These are phyloP conservation scores for Indicator indicator DNA, from an alignment of 2,113 vertebrate species.

Conservation along the genomic window DNA sequence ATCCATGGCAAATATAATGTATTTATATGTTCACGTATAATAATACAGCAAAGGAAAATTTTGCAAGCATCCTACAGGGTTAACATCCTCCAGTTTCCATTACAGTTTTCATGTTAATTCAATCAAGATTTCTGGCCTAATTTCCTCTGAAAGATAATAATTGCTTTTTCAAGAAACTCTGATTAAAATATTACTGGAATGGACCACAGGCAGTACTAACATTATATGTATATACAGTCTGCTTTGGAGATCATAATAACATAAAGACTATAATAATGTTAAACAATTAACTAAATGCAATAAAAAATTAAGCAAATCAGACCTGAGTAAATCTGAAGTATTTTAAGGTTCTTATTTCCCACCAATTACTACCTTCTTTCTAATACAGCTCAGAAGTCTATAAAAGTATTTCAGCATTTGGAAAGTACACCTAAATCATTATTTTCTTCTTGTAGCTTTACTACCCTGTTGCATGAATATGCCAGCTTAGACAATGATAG, in stretches of 20 bases:
- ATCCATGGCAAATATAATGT: not conserved
- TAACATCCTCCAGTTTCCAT: conserved; percentile 25
- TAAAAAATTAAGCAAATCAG: conserved; percentile 33
- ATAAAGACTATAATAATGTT: conserved; percentile 36
- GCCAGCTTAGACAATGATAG: not conserved
- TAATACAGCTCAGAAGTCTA: not conserved
- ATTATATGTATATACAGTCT: conserved; percentile 5
- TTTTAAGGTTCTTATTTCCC: not conserved
- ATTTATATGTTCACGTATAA: conserved; percentile 7
- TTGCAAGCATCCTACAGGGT: not conserved
- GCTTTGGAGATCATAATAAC: conserved; percentile 15
- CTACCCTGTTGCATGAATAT: not conserved
- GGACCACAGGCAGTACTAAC: conserved; percentile 19
- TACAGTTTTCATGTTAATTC: conserved; percentile 54
- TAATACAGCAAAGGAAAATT: conserved; percentile 12
- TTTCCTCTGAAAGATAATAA: conserved; percentile 63
- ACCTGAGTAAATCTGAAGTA: conserved; percentile 16
- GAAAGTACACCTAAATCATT: not conserved
- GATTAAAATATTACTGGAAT: conserved; percentile 58
- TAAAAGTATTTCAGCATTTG: not conserved
- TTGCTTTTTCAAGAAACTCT: conserved; percentile 62
- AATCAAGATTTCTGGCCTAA: conserved; percentile 45
- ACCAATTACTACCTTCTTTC: not conserved
- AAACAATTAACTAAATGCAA: conserved; percentile 44
- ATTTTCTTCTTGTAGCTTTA: not conserved